phyloP scores from a whole-genome alignment of 2,888 invertebrate species.

The Machimus rusticus region DNA sequence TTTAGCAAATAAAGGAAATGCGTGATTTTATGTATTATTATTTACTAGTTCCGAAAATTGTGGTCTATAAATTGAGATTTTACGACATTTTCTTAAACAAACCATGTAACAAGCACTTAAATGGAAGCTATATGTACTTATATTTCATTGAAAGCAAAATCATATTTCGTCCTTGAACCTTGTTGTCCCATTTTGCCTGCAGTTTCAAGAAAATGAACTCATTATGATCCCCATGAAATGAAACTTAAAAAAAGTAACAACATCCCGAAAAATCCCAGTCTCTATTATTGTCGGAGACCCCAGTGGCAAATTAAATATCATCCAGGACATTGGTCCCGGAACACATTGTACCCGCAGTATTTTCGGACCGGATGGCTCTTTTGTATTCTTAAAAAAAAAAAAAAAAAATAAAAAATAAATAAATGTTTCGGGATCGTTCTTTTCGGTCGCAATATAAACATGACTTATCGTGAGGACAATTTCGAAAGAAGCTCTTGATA shows the following conservation, averaged over 20 bases:
- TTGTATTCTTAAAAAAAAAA: neutral
- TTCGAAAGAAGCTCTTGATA: neutral
- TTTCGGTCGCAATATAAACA: neutral
- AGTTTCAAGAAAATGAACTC: neutral
- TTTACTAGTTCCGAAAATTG: neutral
- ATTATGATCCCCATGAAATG: neutral
- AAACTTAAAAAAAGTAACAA: neutral
- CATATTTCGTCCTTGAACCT: neutral
- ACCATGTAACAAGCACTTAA: neutral
- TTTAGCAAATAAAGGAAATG: too few relatives aligned
- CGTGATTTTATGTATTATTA: too few relatives aligned
- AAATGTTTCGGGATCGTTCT: neutral
- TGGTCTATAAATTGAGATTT: too few relatives aligned
- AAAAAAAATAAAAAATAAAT: neutral
- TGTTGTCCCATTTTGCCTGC: neutral
- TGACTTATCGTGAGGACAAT: conserved; percentile 4
- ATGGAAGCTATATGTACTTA: neutral
- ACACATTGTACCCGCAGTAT: neutral
- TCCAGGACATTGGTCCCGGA: neutral
- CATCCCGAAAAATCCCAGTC: neutral
- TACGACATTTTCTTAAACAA: neutral
- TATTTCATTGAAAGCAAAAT: neutral
- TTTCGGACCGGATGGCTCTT: neutral
- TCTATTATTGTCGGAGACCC: neutral
- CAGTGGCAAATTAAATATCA: neutral